These are phyloP conservation scores for Aphidius gifuensis DNA, from an alignment of 1,140 invertebrate genomes.

Conservation along the genomic window DNA sequence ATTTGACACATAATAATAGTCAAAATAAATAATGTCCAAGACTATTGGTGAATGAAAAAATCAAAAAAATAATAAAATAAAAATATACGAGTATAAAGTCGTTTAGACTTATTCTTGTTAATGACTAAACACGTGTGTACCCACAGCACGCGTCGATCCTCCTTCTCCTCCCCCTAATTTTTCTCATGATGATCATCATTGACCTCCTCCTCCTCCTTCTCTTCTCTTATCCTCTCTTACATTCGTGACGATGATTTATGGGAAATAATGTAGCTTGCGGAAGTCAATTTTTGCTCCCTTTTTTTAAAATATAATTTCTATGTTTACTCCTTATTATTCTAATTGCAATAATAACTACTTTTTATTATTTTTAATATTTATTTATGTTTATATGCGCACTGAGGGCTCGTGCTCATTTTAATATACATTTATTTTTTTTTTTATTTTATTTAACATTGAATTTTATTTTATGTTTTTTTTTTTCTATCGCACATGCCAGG, in stretches of 20 bases:
- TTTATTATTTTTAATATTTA: too few relatives aligned
- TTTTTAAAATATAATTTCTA: neutral
- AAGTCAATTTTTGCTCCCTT: conserved; percentile 3
- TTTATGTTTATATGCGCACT: too few relatives aligned
- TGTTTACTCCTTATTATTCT: neutral
- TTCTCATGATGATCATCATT: neutral
- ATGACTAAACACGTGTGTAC: conserved; percentile 10
- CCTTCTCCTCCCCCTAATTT: neutral
- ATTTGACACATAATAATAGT: too few relatives aligned
- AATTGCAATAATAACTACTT: too few relatives aligned
- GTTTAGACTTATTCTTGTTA: conserved; percentile 8
- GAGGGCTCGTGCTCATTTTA: too few relatives aligned
- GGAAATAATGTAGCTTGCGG: neutral
- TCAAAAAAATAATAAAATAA: too few relatives aligned
- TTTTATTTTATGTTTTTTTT: neutral
- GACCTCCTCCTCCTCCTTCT: neutral
- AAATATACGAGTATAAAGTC: neutral
- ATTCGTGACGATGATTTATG: conserved; percentile 8
- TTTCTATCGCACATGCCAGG: conserved; percentile 5
- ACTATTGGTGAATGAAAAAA: too few relatives aligned
- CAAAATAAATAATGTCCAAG: too few relatives aligned
- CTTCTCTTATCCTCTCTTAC: neutral
- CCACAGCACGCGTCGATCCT: neutral
- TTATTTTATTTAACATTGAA: too few relatives aligned
- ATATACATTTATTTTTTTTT: too few relatives aligned